Conservation (phyloP, 2,113 vertebrate genomes). For the Peucedramus taeniatus region DNA sequence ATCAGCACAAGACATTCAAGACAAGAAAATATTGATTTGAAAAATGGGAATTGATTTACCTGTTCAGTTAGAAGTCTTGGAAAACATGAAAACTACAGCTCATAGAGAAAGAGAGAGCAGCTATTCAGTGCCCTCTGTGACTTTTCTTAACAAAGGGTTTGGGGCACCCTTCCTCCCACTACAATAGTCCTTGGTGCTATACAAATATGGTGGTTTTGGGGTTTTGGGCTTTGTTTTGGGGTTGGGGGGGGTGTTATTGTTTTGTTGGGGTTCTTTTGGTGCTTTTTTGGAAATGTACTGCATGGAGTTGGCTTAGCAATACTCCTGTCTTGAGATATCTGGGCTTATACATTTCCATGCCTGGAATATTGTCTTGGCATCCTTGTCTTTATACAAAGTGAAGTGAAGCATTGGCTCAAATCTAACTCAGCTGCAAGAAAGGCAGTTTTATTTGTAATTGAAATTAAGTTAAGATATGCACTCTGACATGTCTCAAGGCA, state of each 20-base stretch:
- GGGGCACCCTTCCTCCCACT: neutral
- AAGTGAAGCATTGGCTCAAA: neutral
- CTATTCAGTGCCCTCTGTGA: neutral
- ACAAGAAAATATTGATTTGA: neutral
- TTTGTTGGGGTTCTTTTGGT: rapidly evolving
- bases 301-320: neutral
- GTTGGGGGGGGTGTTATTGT: rapidly evolving
- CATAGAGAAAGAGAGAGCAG: neutral
- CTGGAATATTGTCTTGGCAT: neutral
- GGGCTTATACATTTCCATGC: neutral
- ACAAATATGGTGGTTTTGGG: neutral
- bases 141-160: neutral
- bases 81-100: neutral
- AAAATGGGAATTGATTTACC: neutral
- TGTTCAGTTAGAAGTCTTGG: neutral
- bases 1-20: neutral
- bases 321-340: neutral
- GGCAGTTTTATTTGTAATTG: constrained; percentile 17
- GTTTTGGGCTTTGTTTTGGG: neutral
- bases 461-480: neutral
- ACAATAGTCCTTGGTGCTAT: neutral
- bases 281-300: neutral
- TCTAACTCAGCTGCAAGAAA: constrained; percentile 5
- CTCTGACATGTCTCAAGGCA: neutral
- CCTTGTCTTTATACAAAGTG: neutral